Conservation (phyloP, 2,888 invertebrate species). For the Antheraea yamamai region DNA sequence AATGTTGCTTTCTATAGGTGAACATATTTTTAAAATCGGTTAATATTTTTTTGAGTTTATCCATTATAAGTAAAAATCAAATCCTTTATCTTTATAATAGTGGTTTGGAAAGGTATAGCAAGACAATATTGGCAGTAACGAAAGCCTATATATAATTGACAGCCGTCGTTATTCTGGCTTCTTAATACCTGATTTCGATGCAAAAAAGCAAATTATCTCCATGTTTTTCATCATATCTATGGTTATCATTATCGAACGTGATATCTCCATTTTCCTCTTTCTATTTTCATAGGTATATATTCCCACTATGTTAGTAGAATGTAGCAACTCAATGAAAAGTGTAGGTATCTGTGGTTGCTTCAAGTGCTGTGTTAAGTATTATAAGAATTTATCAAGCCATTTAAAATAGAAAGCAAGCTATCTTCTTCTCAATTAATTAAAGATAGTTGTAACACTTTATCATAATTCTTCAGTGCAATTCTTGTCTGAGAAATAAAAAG, state of each 20-base stretch:
- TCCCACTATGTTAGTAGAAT: too few species aligned
- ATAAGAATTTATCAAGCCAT: too few species aligned
- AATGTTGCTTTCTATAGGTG: too few species aligned
- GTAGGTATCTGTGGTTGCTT: neutral
- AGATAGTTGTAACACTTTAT: slow-evolving; percentile 38
- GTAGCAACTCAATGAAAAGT: neutral
- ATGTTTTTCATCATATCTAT: neutral
- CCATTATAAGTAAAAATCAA: too few species aligned
- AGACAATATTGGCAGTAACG: neutral
- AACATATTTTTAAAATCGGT: too few species aligned
- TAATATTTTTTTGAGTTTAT: too few species aligned
- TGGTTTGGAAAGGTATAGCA: neutral
- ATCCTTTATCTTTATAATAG: too few species aligned
- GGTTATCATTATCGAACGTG: neutral
- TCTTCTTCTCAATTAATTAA: slow-evolving; percentile 28
- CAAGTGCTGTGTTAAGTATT: too few species aligned
- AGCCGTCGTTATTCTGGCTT: neutral
- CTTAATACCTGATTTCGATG: neutral
- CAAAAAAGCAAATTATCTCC: neutral
- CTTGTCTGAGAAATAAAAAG: slow-evolving; percentile 59
- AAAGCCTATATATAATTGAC: neutral
- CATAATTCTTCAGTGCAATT: slow-evolving; percentile 42
- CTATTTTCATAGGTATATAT: neutral
- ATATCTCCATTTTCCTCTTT: neutral
- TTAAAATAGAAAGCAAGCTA: slow-evolving; percentile 20